These are phyloP conservation scores for Lasioglossum morio DNA, from an alignment of 2,888 invertebrate genomes.

Conservation along the genomic window DNA sequence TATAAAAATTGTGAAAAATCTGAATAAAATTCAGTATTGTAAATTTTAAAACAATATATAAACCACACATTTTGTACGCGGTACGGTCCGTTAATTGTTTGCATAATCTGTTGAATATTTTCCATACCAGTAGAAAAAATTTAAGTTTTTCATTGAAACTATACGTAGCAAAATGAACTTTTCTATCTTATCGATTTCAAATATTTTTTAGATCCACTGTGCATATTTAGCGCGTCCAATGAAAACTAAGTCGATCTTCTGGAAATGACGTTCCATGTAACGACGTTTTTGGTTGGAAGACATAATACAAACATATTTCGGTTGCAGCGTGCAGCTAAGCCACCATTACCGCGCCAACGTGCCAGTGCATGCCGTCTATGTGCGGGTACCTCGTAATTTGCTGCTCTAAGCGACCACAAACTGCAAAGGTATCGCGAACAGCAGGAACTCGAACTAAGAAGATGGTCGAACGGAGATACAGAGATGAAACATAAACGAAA, in stretches of 20 bases:
- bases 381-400: constrained; percentile 36
- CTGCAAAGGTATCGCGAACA: constrained; percentile 21
- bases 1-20: too few relatives aligned
- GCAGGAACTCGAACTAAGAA: not conserved
- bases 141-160: not conserved
- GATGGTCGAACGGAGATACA: constrained; percentile 5
- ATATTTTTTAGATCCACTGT: not conserved
- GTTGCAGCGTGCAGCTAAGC: not conserved
- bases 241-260: not conserved
- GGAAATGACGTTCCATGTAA: not conserved
- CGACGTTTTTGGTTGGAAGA: not conserved
- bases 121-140: not conserved
- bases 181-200: not conserved
- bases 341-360: constrained; percentile 21
- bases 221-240: not conserved
- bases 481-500: constrained; percentile 25
- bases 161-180: not conserved
- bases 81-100: not conserved
- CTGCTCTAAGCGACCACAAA: constrained; percentile 3
- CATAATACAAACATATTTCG: not conserved
- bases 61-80: too few relatives aligned
- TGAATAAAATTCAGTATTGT: too few relatives aligned
- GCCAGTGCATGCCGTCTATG: constrained; percentile 17
- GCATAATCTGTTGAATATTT: not conserved
- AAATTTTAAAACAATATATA: too few relatives aligned